phyloP scores from a whole-genome alignment of 2,888 invertebrate genomes.

The Conistra vaccinii region DNA sequence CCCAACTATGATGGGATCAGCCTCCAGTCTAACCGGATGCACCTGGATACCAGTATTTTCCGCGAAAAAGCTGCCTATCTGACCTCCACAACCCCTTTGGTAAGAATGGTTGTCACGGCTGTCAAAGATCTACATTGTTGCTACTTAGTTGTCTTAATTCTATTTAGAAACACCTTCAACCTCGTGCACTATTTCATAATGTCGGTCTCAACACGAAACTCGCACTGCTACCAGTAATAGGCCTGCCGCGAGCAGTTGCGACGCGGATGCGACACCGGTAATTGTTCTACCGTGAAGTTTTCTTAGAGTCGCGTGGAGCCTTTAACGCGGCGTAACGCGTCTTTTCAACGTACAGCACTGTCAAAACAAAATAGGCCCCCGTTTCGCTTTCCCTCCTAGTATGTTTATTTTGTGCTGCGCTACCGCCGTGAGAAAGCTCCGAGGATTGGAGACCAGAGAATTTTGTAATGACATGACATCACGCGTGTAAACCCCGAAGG shows the following conservation, averaged over 20 bases:
- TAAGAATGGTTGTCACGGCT: not conserved
- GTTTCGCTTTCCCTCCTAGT: constrained; percentile 59
- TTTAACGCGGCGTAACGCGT: constrained; percentile 42
- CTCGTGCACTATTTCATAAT: constrained; percentile 1
- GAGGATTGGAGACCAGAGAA: not conserved
- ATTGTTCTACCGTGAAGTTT: too few species aligned
- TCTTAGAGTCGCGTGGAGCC: too few species aligned
- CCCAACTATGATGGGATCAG: not conserved
- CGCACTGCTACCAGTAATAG: not conserved
- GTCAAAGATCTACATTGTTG: not conserved
- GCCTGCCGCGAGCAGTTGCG: too few species aligned
- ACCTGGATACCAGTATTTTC: not conserved
- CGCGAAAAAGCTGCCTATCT: too few species aligned
- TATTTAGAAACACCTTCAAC: not conserved
- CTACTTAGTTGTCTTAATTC: not conserved
- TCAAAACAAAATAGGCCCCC: constrained; percentile 48
- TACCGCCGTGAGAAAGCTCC: not conserved
- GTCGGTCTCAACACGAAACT: constrained; percentile 8
- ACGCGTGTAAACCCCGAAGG: not conserved
- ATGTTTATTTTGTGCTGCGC: constrained; percentile 41
- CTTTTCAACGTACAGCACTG: constrained; percentile 51
- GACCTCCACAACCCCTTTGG: not conserved
- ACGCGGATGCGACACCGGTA: too few species aligned
- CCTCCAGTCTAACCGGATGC: not conserved
- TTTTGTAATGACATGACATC: not conserved